Base-by-base conservation (phyloP, 2,888 invertebrate species). In the Melieria omissa region DNA sequence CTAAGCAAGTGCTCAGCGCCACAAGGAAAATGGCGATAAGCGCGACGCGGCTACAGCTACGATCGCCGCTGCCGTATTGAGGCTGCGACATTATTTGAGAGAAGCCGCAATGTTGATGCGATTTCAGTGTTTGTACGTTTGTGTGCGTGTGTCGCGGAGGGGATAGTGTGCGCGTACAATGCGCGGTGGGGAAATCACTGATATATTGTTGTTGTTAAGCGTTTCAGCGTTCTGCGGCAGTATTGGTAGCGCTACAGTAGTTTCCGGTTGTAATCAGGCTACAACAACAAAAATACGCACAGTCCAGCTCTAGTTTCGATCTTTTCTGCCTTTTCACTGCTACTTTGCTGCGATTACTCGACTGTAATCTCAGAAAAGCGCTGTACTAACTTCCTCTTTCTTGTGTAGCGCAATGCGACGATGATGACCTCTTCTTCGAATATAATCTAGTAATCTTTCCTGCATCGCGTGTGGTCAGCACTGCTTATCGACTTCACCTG, bases 191-290 rank as follows among this genome's bases (percentile, higher is more conserved):
- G 29, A 29, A 29, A 29, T 29, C 29, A 29, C 29, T 29, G 29
- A 29, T 29, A 29, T 29, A 29, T 61, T 69, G 68, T 61, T 29
- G n/a, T 42, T 60, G 42, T 68, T 10, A 1, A 3, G 2, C 10
- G 4, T 10, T 65, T 58, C 14, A 45, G 45, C 68, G 65, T 57
- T 67, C 14, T 65, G 67, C 60, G 12, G 44, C n/a, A 29, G 66
- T 62, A 61, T 61, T 47, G 16, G 29, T 73, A 46, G 66, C 57
- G 75, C 69, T 74, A 72, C 73, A 76, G 74, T 75, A 73, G 69
- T 75, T 79, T 79, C 78, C 78, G 79, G 78, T 77, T 77, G 73
- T 76, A 78, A 78, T 75, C 78, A 73, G 60, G 61, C 70, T 61
- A 63, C 57, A 69, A 61, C 42, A 49, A 61, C 66, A 66, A 69